Evolutionary conservation across 2,888 invertebrate genomes (phyloP).

Genomic region (Smittia sp.): DNA sequence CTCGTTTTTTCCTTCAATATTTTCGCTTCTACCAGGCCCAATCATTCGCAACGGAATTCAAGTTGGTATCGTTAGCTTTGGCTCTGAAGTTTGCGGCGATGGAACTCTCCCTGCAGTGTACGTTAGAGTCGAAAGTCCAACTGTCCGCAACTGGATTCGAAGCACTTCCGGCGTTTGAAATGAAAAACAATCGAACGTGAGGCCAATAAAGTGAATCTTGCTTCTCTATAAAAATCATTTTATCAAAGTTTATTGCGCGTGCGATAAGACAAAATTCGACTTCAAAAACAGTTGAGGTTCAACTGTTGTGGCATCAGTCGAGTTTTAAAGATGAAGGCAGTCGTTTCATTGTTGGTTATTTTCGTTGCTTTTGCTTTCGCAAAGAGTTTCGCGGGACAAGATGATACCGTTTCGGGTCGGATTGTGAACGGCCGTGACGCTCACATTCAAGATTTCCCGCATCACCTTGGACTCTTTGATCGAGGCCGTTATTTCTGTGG

Average conservation of each 20-base stretch:
- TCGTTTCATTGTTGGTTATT: no score
- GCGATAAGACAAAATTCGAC: no score
- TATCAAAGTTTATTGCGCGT: no score
- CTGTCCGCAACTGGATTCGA: neutral
- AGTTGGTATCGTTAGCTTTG: constrained; percentile 21
- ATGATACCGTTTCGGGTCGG: neutral
- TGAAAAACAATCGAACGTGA: no score
- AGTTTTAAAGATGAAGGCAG: no score
- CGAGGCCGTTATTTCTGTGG: constrained; percentile 4
- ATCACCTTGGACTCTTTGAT: constrained; percentile 6
- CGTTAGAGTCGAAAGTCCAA: neutral
- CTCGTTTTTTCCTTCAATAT: neutral
- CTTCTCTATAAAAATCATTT: no score
- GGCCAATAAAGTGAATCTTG: neutral
- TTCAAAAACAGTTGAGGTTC: no score
- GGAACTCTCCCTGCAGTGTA: neutral
- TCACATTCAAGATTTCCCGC: neutral
- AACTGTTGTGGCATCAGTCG: no score
- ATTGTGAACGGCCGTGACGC: neutral
- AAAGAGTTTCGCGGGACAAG: no score
- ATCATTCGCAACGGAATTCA: neutral
- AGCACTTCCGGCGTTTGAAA: neutral
- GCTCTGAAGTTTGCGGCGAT: neutral
- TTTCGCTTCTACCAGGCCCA: neutral
- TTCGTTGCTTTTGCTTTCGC: no score